Evolutionary conservation across 2,797 vertebrate species (phyloP), one percentile per base, ranked within the genome.

Genomic region (Paguma larvata): DNA sequence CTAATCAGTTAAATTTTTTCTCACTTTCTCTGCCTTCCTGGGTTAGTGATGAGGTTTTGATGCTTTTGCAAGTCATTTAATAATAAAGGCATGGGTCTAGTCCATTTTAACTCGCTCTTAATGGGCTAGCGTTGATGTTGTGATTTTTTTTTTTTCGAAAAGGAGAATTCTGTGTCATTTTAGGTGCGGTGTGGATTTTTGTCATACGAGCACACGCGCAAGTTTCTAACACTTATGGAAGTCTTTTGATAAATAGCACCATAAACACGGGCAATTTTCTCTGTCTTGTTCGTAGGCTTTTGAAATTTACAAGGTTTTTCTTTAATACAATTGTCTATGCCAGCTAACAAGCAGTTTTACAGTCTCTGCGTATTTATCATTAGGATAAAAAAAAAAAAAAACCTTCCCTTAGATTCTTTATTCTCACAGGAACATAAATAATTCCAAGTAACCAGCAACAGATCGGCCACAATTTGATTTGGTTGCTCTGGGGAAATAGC

Each of bases 231-330:
- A 91, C 65, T 68, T 84, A 34, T 3, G 67, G 89, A 94, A 94
- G 85, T 46, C 88, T 96, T 94, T 84, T 96, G 98, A 97, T 97
- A 84, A 96, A 96, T 82, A 92, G 70, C 30, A n/a, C 95, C 70
- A 95, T 96, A 97, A 97, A 93, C 18, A 0, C 23, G 72, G 80
- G 92, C 95, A 94, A 96, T 97, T 98, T 97, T 91, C 97, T 84
- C 56, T 75, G 73, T 96, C 96, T 89, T 77, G 85, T 85, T 95
- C 75, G 16, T 44, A 10, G 75, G 88, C 88, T 86, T 97, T 97
- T 92, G 97, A 96, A 95, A 97, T 96, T 95, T 95, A 96, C 73
- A 95, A 62, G 90, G 96, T 95, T 96, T 97, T 82, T 65, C 75
- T 96, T 93, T 97, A 84, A 97, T 62, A 65, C 73, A 90, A 95